phyloP scores from a whole-genome alignment of 2,888 invertebrate genomes.

The Psococerastis gibbosa region DNA sequence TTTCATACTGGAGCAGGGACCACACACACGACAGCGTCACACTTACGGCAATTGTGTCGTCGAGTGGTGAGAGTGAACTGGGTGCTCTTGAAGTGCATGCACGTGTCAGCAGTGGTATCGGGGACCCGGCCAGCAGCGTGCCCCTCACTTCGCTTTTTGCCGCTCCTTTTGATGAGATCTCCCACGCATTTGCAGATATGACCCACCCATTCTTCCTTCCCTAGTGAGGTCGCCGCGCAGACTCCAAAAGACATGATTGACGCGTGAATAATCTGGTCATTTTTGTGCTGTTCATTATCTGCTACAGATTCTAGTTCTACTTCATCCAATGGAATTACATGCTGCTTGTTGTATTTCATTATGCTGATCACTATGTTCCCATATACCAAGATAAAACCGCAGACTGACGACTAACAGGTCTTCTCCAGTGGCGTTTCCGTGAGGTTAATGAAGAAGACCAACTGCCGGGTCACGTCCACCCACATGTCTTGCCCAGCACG shows the following conservation, averaged over 20 bases:
- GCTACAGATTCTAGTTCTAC: slow-evolving; percentile 74
- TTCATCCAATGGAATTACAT: slow-evolving; percentile 93
- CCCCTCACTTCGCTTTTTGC: slow-evolving; percentile 83
- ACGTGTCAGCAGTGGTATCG: too few species aligned
- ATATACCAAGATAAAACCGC: too few species aligned
- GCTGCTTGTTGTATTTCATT: slow-evolving; percentile 98
- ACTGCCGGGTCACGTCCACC: too few species aligned
- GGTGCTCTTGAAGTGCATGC: slow-evolving; percentile 95
- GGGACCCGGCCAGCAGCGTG: too few species aligned
- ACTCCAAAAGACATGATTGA: slow-evolving; percentile 98
- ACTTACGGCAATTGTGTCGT: slow-evolving; percentile 97
- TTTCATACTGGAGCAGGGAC: slow-evolving; percentile 84
- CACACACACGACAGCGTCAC: slow-evolving; percentile 95
- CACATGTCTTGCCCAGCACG: too few species aligned
- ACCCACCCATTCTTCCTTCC: slow-evolving; percentile 99
- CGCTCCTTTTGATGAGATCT: slow-evolving; percentile 87
- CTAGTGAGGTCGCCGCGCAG: slow-evolving; percentile 94
- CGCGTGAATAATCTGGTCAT: slow-evolving; percentile 95
- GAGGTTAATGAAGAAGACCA: too few species aligned
- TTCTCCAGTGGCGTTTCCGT: too few species aligned
- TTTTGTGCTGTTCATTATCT: slow-evolving; percentile 72
- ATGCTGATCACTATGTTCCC: slow-evolving; percentile 97
- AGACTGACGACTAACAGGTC: too few species aligned
- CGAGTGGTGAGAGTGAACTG: slow-evolving; percentile 89
- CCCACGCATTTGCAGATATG: slow-evolving; percentile 97